Base-by-base conservation (phyloP, 2,113 vertebrate genomes). In the Cygnus buccinator region DNA sequence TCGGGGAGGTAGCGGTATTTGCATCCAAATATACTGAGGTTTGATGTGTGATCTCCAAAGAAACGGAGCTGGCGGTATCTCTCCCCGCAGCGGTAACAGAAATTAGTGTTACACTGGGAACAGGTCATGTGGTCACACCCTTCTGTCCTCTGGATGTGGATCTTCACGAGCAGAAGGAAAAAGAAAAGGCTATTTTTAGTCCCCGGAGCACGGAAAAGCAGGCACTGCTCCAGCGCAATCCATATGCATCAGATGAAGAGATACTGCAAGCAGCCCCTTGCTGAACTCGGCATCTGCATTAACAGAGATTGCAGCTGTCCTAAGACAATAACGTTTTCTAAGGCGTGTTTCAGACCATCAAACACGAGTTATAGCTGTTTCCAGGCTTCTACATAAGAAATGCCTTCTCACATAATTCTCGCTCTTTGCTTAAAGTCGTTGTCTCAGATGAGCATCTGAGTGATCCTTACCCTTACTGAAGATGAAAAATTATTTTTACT, bases 11-110 rank as follows among this genome's bases (percentile, higher is more conserved):
- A 99, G 98, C 99, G 99, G 93, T 99, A 99, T 98, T 99, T 99
- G 99, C 99, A 99, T 98, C 99, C 99, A 97, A 99, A 99, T 98
- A 99, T 99, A 92, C 99, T 99, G 97, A 99, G 99, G 98, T 99
- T 99, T 97, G 99, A 99, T 2, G 99, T 99, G 95, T 99, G 99
- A 95, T 99, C 99, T 94, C 99, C 99, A 18, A 99, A 99, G 97
- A 99, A 99, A 82, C 99, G 98, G 79, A 99, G 98, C 95, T 99
- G 99, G 55, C 99, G 98, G 97, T 99, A 99, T 93, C 98, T 98
- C 94, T 99, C 99, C 72, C 99, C 99, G 74, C 99, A 99, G 81
- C 99, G 99, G 95, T 99, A 99, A 97, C 99, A 99, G 98, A 99
- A 99, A 97, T 99, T 99, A 90, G 99, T 99, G 98, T 99, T 99